These are phyloP conservation scores for Contarinia nasturtii DNA, from an alignment of 1,140 invertebrate genomes.

Conservation along the genomic window DNA sequence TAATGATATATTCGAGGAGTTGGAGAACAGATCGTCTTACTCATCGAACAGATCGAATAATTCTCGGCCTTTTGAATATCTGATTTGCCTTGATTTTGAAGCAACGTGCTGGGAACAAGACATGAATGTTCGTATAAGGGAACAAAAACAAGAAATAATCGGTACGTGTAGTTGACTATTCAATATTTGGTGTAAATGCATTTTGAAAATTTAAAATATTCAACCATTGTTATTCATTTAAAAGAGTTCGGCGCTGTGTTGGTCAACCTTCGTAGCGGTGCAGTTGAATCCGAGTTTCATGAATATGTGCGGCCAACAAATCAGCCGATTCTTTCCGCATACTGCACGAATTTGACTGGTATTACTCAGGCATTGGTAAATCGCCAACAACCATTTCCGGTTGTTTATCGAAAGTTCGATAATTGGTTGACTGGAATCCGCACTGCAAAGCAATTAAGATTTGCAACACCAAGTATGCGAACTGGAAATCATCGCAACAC, in stretches of 20 bases:
- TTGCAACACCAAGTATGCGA: conserved; percentile 20
- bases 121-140: conserved; percentile 14
- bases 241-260: conserved; percentile 57
- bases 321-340: conserved; percentile 36
- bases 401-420: conserved; percentile 23
- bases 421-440: conserved; percentile 25
- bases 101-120: conserved; percentile 27
- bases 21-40: too few relatives aligned
- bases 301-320: conserved; percentile 39
- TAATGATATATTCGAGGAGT: too few relatives aligned
- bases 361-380: conserved; percentile 26
- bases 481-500: conserved; percentile 27
- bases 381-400: conserved; percentile 22
- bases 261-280: conserved; percentile 31
- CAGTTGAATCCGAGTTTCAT: conserved; percentile 43
- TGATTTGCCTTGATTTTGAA: conserved; percentile 28
- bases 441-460: conserved; percentile 16
- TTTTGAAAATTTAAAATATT: too few relatives aligned
- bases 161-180: not conserved
- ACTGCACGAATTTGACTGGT: conserved; percentile 48
- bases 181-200: too few relatives aligned
- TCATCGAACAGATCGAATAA: too few relatives aligned
- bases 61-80: too few relatives aligned
- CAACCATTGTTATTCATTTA: not conserved
- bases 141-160: too few relatives aligned